phyloP scores from a whole-genome alignment of 2,888 invertebrate species.

The Leptura quadrifasciata region DNA sequence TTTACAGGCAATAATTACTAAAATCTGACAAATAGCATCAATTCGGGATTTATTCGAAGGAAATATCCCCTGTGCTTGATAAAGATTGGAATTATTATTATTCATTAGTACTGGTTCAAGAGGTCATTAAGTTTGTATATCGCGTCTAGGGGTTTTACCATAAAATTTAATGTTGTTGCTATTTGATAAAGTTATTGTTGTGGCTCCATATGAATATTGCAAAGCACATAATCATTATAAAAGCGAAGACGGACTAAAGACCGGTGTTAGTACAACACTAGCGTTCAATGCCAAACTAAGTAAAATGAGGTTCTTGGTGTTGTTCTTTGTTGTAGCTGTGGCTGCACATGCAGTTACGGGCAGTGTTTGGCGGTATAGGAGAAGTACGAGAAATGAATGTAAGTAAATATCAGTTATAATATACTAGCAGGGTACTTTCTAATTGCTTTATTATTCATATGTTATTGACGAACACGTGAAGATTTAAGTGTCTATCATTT shows the following conservation, averaged over 20 bases:
- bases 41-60: too few species aligned
- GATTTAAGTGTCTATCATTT: neutral
- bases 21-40: too few species aligned
- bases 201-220: neutral
- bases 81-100: neutral
- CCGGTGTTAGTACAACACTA: conserved; percentile 39
- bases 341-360: conserved; percentile 33
- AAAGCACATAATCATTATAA: conserved; percentile 35
- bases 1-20: too few species aligned
- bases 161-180: neutral
- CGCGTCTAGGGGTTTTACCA: neutral
- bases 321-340: conserved; percentile 32
- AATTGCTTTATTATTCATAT: neutral
- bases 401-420: conserved; percentile 44
- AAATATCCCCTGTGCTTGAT: too few species aligned
- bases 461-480: neutral
- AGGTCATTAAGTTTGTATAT: neutral
- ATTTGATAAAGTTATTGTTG: conserved; percentile 24
- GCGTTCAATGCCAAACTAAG: conserved; percentile 39
- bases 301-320: conserved; percentile 42
- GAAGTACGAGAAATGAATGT: conserved; percentile 56
- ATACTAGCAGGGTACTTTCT: conserved; percentile 13
- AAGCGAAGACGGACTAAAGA: conserved; percentile 38
- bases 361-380: conserved; percentile 42
- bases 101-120: neutral